Evolutionary conservation across 2,797 vertebrate genomes (phyloP).

Genomic region (Lacerta agilis): DNA sequence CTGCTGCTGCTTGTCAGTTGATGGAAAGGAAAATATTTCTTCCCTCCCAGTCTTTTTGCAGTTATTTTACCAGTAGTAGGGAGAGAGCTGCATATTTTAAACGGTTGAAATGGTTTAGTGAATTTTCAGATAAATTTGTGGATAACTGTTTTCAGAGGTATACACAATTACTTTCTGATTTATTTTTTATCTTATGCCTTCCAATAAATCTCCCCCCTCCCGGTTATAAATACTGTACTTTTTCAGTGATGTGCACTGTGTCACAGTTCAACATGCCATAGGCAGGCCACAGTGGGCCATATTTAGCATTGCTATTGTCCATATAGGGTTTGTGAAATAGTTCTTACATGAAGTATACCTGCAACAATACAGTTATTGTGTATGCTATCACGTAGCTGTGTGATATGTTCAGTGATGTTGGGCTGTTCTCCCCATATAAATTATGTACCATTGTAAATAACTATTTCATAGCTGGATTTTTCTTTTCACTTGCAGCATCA

Average conservation of each 20-base stretch:
- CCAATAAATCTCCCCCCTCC: not conserved
- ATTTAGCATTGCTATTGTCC: not conserved
- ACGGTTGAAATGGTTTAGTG: not conserved
- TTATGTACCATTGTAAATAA: not conserved
- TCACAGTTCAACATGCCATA: not conserved
- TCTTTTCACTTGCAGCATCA: constrained; percentile 86
- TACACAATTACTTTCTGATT: not conserved
- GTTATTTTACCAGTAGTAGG: not conserved
- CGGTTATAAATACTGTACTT: not conserved
- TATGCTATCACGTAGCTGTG: no score
- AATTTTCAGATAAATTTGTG: constrained; percentile 7
- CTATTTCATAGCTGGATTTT: constrained; percentile 29
- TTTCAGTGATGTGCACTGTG: not conserved
- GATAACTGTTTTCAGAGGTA: not conserved
- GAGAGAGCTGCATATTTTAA: not conserved
- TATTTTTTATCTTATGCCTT: not conserved
- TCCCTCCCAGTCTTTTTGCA: constrained; percentile 1
- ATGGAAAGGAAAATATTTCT: constrained; percentile 1
- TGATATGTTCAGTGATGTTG: not conserved
- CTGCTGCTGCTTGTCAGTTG: constrained; percentile 22
- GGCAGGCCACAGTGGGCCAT: not conserved
- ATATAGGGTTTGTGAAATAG: not conserved
- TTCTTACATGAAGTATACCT: not conserved
- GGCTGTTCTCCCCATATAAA: not conserved
- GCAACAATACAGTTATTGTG: not conserved